These are phyloP conservation scores for Musca vetustissima DNA, from an alignment of 1,140 invertebrate genomes.

Conservation along the genomic window DNA sequence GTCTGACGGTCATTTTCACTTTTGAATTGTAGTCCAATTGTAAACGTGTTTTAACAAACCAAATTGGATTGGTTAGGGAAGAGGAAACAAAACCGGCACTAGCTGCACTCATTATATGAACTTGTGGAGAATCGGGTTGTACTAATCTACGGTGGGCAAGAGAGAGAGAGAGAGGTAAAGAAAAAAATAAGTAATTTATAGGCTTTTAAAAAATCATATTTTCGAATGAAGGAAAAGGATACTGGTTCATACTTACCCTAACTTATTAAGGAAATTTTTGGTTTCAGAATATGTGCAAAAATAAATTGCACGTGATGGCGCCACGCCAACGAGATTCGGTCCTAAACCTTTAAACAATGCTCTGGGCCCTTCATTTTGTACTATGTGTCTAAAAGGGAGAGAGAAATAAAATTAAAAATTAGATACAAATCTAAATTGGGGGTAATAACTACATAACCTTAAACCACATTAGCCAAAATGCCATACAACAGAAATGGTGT, in stretches of 20 bases:
- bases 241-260: constrained; percentile 49
- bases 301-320: constrained; percentile 97
- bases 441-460: too few relatives aligned
- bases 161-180: not conserved
- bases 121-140: constrained; percentile 87
- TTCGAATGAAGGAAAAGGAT: not conserved
- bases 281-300: constrained; percentile 97
- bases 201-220: not conserved
- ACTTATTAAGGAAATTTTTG: constrained; percentile 65
- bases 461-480: too few relatives aligned
- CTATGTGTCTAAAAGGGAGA: constrained; percentile 72
- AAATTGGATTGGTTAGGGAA: constrained; percentile 97
- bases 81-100: constrained; percentile 94
- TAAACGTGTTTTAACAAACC: constrained; percentile 98
- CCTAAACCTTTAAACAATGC: constrained; percentile 97
- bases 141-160: constrained; percentile 54
- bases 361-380: constrained; percentile 87
- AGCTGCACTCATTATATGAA: constrained; percentile 92
- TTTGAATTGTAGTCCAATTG: constrained; percentile 87
- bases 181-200: too few relatives aligned
- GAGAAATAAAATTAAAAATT: too few relatives aligned
- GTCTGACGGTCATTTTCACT: constrained; percentile 70
- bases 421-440: too few relatives aligned
- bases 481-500: too few relatives aligned
- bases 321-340: constrained; percentile 96